Conservation (phyloP, 2,797 vertebrate genomes). For the Liparis tanakae region DNA sequence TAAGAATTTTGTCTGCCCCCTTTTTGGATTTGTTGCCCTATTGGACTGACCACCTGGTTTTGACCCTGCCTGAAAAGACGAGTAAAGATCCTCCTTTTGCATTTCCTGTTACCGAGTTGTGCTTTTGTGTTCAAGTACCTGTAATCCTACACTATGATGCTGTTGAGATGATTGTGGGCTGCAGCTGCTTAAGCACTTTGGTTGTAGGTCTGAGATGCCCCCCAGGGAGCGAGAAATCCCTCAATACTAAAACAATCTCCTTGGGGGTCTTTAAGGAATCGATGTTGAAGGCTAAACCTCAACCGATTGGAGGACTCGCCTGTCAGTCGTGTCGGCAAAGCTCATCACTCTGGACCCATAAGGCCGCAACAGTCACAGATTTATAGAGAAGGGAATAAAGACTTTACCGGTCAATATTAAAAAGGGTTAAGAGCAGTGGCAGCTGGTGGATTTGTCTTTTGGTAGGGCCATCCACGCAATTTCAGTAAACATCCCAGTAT, state of each 20-base stretch:
- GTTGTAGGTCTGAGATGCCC: conserved; percentile 5
- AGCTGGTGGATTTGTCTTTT: too few relatives aligned
- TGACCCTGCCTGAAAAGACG: too few relatives aligned
- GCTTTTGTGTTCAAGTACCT: too few relatives aligned
- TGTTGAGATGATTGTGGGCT: conserved; percentile 7
- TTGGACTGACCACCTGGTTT: too few relatives aligned
- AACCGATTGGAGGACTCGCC: not conserved
- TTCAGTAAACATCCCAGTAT: too few relatives aligned
- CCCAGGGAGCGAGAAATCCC: conserved; percentile 17
- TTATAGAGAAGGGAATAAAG: not conserved
- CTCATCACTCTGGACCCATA: not conserved
- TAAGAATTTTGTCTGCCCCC: too few relatives aligned
- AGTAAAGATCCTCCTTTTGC: too few relatives aligned
- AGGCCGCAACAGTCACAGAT: not conserved
- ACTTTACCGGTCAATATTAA: not conserved
- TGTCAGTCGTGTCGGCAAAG: not conserved
- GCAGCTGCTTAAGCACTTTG: conserved; percentile 6
- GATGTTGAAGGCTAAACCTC: not conserved
- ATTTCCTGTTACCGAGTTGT: too few relatives aligned
- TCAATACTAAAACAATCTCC: conserved; percentile 6
- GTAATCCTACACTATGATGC: too few relatives aligned
- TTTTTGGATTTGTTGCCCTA: too few relatives aligned
- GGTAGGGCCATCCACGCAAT: too few relatives aligned
- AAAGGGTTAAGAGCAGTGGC: not conserved
- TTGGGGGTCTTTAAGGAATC: not conserved